phyloP scores from a whole-genome alignment of 1,140 invertebrate species.

The Teleopsis dalmanni region DNA sequence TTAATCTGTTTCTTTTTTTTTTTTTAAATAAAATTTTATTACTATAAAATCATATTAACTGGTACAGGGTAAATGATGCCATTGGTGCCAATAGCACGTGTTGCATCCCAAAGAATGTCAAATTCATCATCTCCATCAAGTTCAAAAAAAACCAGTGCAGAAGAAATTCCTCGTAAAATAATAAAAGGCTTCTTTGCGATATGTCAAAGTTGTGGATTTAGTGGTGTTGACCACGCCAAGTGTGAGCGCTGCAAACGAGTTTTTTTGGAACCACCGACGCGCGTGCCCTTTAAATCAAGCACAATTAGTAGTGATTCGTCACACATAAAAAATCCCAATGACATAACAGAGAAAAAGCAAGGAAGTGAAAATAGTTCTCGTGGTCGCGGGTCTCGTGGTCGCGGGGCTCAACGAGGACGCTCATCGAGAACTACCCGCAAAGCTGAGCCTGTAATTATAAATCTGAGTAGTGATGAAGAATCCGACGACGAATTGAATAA shows the following conservation, averaged over 20 bases:
- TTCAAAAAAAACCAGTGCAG: neutral
- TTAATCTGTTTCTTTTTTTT: no score
- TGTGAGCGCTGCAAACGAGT: conserved; percentile 58
- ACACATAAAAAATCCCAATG: no score
- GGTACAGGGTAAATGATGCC: no score
- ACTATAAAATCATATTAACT: no score
- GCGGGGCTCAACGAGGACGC: conserved; percentile 30
- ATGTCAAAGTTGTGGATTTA: conserved; percentile 63
- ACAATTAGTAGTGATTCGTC: conserved; percentile 1
- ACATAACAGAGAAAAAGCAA: no score
- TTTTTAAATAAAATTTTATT: no score
- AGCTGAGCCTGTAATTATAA: conserved; percentile 54
- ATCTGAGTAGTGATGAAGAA: conserved; percentile 57
- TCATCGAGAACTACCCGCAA: conserved; percentile 25
- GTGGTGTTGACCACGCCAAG: conserved; percentile 61
- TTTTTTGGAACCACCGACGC: conserved; percentile 52
- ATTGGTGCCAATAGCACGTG: conserved; percentile 14
- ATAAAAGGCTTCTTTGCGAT: conserved; percentile 62
- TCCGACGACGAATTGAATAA: conserved; percentile 29
- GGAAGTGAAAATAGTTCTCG: neutral
- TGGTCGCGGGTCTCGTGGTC: conserved; percentile 13
- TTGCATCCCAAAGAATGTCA: conserved; percentile 9
- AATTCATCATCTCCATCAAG: conserved; percentile 14
- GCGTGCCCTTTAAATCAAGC: conserved; percentile 45
- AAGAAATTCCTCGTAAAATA: conserved; percentile 47